Base-by-base conservation (phyloP, 2,888 invertebrate genomes). In the Eupithecia tripunctaria region DNA sequence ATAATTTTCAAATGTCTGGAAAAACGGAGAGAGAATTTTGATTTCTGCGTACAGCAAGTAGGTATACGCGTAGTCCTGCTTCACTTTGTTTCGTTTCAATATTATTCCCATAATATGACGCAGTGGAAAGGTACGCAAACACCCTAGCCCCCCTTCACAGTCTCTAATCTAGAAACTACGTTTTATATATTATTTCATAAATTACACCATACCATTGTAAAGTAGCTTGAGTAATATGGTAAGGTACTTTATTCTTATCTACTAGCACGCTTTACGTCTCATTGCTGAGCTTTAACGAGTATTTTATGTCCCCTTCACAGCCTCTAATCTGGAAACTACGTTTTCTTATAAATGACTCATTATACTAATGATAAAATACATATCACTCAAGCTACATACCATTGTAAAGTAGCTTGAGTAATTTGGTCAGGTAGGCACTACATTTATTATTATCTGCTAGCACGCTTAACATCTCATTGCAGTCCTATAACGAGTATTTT, bases 1-100 rank as follows among this genome's bases (percentile, higher is more conserved):
- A 38, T 38, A 38, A 63, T 64, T 68, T 36, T 47, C 14, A 65
- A 60, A 5, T 32, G n/a, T 63, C 21, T 62, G 62, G 21, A 21
- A 41, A 38, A 21, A 64, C 38, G 38, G 4, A 14, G 14, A 63
- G 14, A 36, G 36, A 21, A 38, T 41, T 64, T 38, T 41, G 21
- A 64, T 38, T 36, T 63, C 60, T 27, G 60, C 18, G n/a, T n/a
- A 63, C 2, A 15, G 15, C 18, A 51, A 6, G 0, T 56, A 12
- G 56, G 51, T 10, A 51, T 47, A 10, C 21, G 51, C 10, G 21
- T 21, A 21, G 21, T 51, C 1, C 10, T 51, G 8, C 8, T n/a
- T 21, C 21, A 51, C 51, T 51, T 21, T 51, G 21, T n/a, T 7
- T 21, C 21, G 10, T 51, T 51, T 10, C 10, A 51, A 21, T 51